phyloP scores from a whole-genome alignment of 2,888 invertebrate genomes.

The Himalopsyche kuldschensis region DNA sequence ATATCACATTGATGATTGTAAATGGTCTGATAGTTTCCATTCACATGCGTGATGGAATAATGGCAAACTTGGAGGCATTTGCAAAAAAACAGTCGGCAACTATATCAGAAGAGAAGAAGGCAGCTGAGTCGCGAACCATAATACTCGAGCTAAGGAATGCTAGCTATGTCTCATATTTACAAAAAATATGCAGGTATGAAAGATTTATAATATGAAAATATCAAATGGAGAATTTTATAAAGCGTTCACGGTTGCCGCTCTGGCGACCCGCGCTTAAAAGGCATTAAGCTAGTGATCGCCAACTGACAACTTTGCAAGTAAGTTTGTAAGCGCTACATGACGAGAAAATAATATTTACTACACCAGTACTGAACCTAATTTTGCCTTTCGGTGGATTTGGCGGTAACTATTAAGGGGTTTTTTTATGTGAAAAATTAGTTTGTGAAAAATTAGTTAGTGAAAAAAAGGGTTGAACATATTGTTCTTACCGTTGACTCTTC shows the following conservation, averaged over 20 bases:
- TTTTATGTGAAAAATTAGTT: no score
- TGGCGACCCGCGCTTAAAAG: conserved; percentile 40
- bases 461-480: no score
- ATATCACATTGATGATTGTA: neutral
- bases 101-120: neutral
- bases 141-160: conserved; percentile 48
- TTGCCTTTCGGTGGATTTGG: no score
- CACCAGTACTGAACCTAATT: no score
- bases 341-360: no score
- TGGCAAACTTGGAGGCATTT: neutral
- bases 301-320: neutral
- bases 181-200: conserved; percentile 62
- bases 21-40: neutral
- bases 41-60: neutral
- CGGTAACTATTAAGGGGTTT: no score
- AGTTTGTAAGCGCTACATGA: no score
- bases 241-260: conserved; percentile 45
- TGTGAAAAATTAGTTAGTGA: no score
- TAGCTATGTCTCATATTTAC: conserved; percentile 62
- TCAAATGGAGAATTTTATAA: conserved; percentile 63
- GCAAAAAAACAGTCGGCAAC: conserved; percentile 6
- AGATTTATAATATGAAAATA: conserved; percentile 60
- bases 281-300: conserved; percentile 45
- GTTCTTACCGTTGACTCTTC: no score
- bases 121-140: neutral